Base-by-base conservation (phyloP, 2,113 vertebrate species). In the Gallinago undulata region DNA sequence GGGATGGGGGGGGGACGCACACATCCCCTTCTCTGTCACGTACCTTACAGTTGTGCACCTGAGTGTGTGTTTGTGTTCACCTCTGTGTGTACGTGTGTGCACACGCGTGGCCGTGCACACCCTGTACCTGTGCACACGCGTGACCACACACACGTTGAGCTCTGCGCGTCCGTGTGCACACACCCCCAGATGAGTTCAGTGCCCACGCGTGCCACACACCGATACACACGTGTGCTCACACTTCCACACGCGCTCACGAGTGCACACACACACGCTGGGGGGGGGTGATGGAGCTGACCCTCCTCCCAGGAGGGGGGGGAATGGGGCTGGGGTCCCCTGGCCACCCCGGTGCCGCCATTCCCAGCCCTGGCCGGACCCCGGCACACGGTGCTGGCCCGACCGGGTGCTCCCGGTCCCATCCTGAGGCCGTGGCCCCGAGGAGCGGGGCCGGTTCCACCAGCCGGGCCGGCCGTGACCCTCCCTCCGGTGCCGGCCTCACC, bases 391-490 rank as follows among this genome's bases (percentile, higher is more conserved):
- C 74, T 89, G 11, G 1, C 41, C 84, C 2, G 0, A 14, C 76
- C 2, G 11, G 85, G 63, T 41, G 19, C 55, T 53, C 76, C 80
- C 10, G 7, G 85, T 41, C 72, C 63, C 1, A 0, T 41, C 84
- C 53, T 19, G 13, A 21, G 3, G 3, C 56, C 5, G 31, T 51
- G n/a, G 82, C 73, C 55, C 5, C 1, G 33, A 39, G 93, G 93
- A 79, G 51, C 85, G 1, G 57, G 77, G 81, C 90, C n/a, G 84
- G 91, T 96, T 87, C 83, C 93, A 92, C 96, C 91, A 75, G 96
- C 91, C 4, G 5, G 28, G 67, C 89, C 14, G 4, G 73, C 87
- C n/a, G 0, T 1, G 33, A 82, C 59, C 33, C 28, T 59, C 56
- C 55, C 45, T 33, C 25, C 51, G 3, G 48, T 15, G 10, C 19